Percentiles rank a stretch among this genome's conserved stretches.
These are phyloP conservation scores for Thyatira batis DNA, from an alignment of 2,888 invertebrate genomes.

Conservation along the genomic window DNA sequence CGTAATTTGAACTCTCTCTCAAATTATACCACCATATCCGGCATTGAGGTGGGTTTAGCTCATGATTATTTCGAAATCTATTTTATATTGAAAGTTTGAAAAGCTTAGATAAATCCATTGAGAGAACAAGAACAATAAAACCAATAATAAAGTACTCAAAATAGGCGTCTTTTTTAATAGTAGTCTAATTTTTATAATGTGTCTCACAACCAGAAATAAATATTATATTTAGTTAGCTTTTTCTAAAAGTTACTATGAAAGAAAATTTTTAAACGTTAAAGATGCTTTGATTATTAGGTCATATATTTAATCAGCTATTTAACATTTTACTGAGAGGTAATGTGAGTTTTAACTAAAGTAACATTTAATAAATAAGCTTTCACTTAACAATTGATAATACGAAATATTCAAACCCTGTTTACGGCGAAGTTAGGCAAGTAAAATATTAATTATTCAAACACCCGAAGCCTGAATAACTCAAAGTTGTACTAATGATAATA, in stretches of 20 bases:
- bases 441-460: constrained; percentile 4
- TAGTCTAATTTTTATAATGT: too few relatives aligned
- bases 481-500: not conserved
- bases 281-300: too few relatives aligned
- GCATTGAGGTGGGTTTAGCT: not conserved
- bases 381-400: not conserved
- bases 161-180: too few relatives aligned
- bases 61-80: constrained; percentile 13
- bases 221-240: too few relatives aligned
- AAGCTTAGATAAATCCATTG: not conserved
- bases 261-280: too few relatives aligned
- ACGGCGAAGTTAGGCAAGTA: constrained; percentile 1
- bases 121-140: too few relatives aligned
- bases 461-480: constrained; percentile 11
- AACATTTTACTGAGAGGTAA: too few relatives aligned
- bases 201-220: too few relatives aligned
- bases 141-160: too few relatives aligned
- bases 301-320: too few relatives aligned
- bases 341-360: too few relatives aligned
- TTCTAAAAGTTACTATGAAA: too few relatives aligned
- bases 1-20: not conserved
- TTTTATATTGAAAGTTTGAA: not conserved
- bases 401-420: constrained; percentile 4
- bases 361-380: not conserved
- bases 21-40: not conserved